Evolutionary conservation across 2,113 vertebrate genomes (phyloP), one percentile per base, ranked within the genome.

Genomic region (Hemichromis elongatus): DNA sequence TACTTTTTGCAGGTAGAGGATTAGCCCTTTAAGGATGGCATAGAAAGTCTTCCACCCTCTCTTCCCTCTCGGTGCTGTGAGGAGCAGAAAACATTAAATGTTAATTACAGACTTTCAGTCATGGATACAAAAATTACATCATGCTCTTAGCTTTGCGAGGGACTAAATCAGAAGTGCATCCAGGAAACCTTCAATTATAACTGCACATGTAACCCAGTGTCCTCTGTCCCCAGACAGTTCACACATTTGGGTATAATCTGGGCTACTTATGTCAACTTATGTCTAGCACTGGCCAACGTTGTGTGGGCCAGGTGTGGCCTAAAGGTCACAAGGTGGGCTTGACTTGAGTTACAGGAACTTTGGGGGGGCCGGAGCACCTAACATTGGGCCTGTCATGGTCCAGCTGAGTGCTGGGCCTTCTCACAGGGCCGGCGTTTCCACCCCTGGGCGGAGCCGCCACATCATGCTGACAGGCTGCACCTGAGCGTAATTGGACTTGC

Each of bases 1-100:
- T 79, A 99, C 99, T 96, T 99, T 99, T 86, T 99, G 98, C 84
- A 99, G 95, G 88, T 99, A 99, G 81, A 99, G 98, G 85, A 99
- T 98, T 88, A 99, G 97, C 68, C 99, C 99, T 93, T 99, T 99
- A 68, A 99, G 95, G 89, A 99, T 97, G 77, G 96, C 97, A 0
- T 98, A 97, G 95, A 99, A 99, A 1, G 96, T 97, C 93, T 99
- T 99, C 99, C 99, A 99, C 50, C 99, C 96, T 82, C 98, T 95
- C 84, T 98, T 99, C 75, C 99, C 99, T 91, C 98, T 96, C 2
- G 99, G 98, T 10, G 98, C 99, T 99, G 95, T 13, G 8, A 90
- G n/a, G 5, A 85, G 28, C 53, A 26, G 52, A 84, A 77, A 80
- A 80, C 37, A 70, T 21, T 3, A 2, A 75, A 30, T 75, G 45